Conservation (phyloP, 2,113 vertebrate genomes). For the Recurvirostra avosetta region DNA sequence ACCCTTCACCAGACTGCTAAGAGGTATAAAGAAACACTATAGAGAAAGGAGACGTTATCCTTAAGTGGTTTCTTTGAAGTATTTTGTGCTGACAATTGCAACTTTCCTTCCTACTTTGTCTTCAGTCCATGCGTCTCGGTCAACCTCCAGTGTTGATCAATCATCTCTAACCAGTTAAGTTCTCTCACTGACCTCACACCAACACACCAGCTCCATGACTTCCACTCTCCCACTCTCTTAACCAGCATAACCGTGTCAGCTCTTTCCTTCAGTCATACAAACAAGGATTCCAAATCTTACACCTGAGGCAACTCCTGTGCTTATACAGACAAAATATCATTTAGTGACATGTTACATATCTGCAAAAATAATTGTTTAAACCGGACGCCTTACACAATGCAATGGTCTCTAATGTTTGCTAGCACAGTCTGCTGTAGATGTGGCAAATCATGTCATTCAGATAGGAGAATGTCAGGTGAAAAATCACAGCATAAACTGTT, state of each 20-base stretch:
- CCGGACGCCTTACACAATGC: background rate
- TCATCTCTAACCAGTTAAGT: no score
- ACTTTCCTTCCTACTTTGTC: background rate
- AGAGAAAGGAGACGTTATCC: background rate
- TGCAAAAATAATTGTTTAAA: background rate
- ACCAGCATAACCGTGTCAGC: background rate
- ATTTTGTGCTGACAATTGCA: background rate
- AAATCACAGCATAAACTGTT: background rate
- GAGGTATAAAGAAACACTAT: background rate
- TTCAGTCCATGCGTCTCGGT: background rate
- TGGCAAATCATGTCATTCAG: background rate
- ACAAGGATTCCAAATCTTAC: background rate
- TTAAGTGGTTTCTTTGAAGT: background rate
- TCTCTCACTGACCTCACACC: background rate
- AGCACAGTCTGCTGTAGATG: background rate
- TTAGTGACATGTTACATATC: background rate
- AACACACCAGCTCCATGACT: background rate
- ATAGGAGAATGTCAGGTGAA: background rate
- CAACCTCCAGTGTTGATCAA: background rate
- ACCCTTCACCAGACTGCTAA: background rate
- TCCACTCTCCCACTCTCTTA: background rate
- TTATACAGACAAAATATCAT: background rate
- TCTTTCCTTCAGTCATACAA: background rate
- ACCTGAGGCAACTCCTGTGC: background rate
- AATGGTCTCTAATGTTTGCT: background rate